phyloP scores from a whole-genome alignment of 35 echinoderm and acorn worm genomes.

The Eucidaris tribuloides region DNA sequence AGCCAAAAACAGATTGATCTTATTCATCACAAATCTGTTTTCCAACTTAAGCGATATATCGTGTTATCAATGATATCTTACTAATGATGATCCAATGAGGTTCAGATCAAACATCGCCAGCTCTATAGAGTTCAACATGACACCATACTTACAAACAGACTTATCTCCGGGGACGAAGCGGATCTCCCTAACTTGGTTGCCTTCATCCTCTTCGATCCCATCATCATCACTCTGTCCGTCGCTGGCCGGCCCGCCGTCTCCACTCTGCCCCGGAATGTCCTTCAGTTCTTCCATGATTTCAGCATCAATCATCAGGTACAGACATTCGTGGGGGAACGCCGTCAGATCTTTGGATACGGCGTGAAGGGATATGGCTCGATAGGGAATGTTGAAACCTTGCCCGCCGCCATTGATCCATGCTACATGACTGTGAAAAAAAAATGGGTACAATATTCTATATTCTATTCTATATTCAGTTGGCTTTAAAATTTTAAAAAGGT shows the following conservation, averaged over 20 bases:
- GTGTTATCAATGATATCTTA: too few species aligned
- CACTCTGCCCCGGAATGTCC: not conserved
- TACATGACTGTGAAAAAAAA: constrained; percentile 51
- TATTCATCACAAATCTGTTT: too few species aligned
- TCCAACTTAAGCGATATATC: too few species aligned
- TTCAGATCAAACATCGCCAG: too few species aligned
- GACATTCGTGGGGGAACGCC: constrained; percentile 87
- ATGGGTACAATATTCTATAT: not conserved
- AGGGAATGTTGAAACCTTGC: constrained; percentile 69
- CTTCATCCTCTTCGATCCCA: constrained; percentile 21
- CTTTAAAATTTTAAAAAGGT: too few species aligned
- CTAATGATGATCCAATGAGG: too few species aligned
- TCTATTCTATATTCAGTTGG: too few species aligned
- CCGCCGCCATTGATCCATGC: constrained; percentile 63
- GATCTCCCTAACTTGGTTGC: constrained; percentile 47
- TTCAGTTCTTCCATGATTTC: constrained; percentile 34
- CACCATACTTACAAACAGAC: constrained; percentile 46
- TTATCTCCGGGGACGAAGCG: constrained; percentile 68
- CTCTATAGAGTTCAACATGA: too few species aligned
- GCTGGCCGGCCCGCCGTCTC: not conserved
- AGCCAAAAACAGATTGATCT: too few species aligned
- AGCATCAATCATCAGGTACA: constrained; percentile 93
- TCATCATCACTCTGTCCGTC: constrained; percentile 12
- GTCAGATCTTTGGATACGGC: constrained; percentile 84
- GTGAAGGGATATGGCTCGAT: constrained; percentile 90